Percentiles rank a stretch among this genome's conserved stretches.
These are phyloP conservation scores for Parotia lawesii DNA, from an alignment of 2,113 vertebrate species.

Conservation along the genomic window DNA sequence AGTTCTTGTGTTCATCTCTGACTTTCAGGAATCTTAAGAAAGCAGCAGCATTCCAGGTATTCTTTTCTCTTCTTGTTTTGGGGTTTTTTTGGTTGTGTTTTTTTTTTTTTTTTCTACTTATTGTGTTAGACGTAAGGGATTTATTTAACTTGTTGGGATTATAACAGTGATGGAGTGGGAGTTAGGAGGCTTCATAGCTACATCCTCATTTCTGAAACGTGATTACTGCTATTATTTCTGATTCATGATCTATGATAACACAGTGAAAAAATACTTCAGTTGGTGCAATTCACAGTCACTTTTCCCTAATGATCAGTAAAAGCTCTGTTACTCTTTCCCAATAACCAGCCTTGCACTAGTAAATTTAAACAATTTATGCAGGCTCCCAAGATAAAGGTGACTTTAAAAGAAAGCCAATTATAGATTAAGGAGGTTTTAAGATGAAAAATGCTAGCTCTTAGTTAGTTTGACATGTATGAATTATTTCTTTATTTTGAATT, in stretches of 20 bases:
- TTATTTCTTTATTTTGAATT: background rate
- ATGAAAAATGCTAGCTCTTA: background rate
- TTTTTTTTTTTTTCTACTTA: background rate
- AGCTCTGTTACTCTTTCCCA: background rate
- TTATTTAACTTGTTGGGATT: background rate
- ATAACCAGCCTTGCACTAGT: background rate
- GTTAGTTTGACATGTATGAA: background rate
- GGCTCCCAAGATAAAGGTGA: background rate
- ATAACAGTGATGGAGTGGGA: background rate
- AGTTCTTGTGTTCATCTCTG: background rate
- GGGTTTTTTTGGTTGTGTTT: no score
- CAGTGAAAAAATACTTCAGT: background rate
- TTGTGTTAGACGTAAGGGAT: background rate
- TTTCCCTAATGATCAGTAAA: constrained; percentile 1
- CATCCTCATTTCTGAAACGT: constrained; percentile 5
- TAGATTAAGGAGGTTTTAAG: background rate
- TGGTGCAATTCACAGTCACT: background rate
- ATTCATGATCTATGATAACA: background rate
- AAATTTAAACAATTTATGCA: background rate
- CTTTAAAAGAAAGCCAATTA: background rate
- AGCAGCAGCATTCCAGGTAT: background rate
- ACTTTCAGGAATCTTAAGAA: background rate
- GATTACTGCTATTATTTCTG: constrained; percentile 43
- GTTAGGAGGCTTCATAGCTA: constrained; percentile 5
- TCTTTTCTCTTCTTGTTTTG: background rate